Base-by-base conservation (phyloP, 2,113 vertebrate genomes). In the Malaclemys terrapin region DNA sequence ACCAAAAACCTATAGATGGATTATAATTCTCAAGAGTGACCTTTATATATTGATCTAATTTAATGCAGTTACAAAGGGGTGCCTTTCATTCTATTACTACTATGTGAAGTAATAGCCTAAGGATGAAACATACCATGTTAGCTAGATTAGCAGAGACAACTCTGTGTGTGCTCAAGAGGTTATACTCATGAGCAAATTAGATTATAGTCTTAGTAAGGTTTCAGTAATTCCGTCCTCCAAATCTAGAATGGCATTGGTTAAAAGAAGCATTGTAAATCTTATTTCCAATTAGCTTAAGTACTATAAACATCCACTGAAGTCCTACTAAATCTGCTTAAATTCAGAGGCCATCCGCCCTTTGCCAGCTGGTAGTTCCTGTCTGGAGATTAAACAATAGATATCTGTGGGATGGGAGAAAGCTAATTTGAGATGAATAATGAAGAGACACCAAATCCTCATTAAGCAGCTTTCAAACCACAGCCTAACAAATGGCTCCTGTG, bases 311-410 rank as follows among this genome's bases (percentile, higher is more conserved):
- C 90, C 53, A 50, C 52, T 93, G 92, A 95, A 96, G 80, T 80
- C 79, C 52, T 80, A 87, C 65, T 96, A 97, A 97, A 97, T 93
- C 94, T 89, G n/a, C 95, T 97, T 96, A 93, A 86, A 97, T 95
- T 95, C 96, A 89, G 87, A 95, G 52, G 49, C 90, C 75, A 86
- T 78, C 81, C 19, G 1, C 27, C 38, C 69, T 93, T 95, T 93
- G 91, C 94, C 93, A 97, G 82, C 93, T 93, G 83, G 59, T 95
- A 2, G 52, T 94, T 96, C 79, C 82, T 97, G 88, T 83, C 93
- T 91, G 52, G 90, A 97, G 96, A 96, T 97, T 97, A 96, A 95
- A 87, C 85, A 88, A 75, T n/a, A 95, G 97, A 93, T 97, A 98
- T 89, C 84, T 94, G 72, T 85, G 80, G 89, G 92, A 96, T 95